These are phyloP conservation scores for Mastigias papua DNA, from an alignment of 30 jellyfish, hydroid and myxozoan genomes.

Conservation along the genomic window DNA sequence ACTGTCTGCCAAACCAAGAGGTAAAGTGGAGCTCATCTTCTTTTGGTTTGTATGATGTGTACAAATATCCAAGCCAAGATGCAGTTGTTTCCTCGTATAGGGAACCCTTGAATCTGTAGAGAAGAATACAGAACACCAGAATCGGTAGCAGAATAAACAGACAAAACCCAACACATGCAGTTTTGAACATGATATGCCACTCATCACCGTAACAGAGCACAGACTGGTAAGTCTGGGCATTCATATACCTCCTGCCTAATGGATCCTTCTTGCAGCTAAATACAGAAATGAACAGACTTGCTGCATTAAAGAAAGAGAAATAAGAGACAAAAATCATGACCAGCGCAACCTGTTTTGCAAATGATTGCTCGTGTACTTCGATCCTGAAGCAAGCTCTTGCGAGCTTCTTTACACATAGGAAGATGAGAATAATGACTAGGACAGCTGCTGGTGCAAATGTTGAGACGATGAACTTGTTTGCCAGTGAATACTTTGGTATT, in stretches of 20 bases:
- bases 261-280: neutral
- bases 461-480: neutral
- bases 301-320: conserved; percentile 2
- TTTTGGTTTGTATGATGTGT: neutral
- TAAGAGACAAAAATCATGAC: neutral
- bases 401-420: neutral
- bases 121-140: neutral
- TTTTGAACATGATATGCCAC: neutral
- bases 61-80: neutral
- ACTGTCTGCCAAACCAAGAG: no score
- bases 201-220: conserved; percentile 4
- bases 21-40: neutral
- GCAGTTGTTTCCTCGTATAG: neutral
- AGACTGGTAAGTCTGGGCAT: neutral
- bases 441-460: conserved; percentile 5
- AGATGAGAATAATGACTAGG: neutral
- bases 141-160: neutral
- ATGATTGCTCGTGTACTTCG: neutral
- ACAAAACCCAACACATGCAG: neutral
- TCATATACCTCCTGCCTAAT: neutral
- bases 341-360: neutral
- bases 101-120: neutral
- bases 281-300: neutral
- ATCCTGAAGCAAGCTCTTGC: neutral
- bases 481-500: neutral